Evolutionary conservation across 2,797 vertebrate genomes (phyloP).

Genomic region (Tauraco hartlaubi): DNA sequence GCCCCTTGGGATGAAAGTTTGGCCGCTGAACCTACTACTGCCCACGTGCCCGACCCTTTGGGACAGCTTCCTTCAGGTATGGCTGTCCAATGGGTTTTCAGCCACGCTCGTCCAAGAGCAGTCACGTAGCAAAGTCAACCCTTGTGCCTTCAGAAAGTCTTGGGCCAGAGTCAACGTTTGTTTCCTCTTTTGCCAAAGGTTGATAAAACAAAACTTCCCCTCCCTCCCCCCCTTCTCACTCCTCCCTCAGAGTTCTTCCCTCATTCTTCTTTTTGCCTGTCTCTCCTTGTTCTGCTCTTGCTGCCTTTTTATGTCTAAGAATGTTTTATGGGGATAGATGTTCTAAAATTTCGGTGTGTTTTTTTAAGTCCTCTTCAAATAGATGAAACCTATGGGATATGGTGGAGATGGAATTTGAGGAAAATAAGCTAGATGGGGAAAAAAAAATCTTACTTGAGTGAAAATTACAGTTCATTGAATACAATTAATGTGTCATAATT

Average conservation of each 20-base stretch:
- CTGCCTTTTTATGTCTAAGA: neutral
- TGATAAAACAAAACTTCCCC: neutral
- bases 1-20: neutral
- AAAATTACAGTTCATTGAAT: conserved; percentile 26
- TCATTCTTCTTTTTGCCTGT: neutral
- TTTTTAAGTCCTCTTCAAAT: neutral
- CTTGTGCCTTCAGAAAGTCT: neutral
- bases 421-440: neutral
- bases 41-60: fast-evolving
- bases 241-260: neutral
- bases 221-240: neutral
- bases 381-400: neutral
- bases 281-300: neutral
- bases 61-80: fast-evolving
- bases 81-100: fast-evolving
- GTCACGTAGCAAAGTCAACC: neutral
- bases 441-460: neutral
- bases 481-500: conserved; percentile 57
- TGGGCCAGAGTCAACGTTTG: neutral
- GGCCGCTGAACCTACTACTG: neutral
- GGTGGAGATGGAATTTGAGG: neutral
- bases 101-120: fast-evolving
- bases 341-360: neutral
- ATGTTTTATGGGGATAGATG: neutral
- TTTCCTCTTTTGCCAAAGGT: neutral